Conservation (phyloP, 2,888 invertebrate genomes). For the Morpho helenor region DNA sequence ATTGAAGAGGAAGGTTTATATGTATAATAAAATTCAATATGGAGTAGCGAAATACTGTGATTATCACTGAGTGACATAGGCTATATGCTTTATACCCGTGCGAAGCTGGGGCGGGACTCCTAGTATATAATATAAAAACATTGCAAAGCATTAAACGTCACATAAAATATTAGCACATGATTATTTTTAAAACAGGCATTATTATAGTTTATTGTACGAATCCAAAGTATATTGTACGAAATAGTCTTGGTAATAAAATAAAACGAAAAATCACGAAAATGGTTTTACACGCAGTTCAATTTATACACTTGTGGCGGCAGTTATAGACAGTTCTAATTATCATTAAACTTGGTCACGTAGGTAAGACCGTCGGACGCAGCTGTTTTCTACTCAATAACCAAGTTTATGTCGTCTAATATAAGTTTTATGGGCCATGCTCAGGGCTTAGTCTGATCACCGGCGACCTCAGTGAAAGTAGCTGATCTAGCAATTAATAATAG, state of each 20-base stretch:
- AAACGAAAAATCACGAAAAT: constrained; percentile 33
- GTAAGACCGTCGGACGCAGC: constrained; percentile 26
- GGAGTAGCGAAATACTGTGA: too few species aligned
- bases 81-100: too few species aligned
- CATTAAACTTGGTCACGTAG: constrained; percentile 35
- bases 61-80: too few species aligned
- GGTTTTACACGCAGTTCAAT: constrained; percentile 29
- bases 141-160: too few species aligned
- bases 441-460: constrained; percentile 18
- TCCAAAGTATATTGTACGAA: too few species aligned
- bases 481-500: background rate
- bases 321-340: constrained; percentile 32
- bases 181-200: too few species aligned
- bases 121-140: too few species aligned
- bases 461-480: constrained; percentile 23
- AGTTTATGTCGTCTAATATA: constrained; percentile 28
- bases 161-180: too few species aligned
- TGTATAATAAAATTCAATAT: too few species aligned
- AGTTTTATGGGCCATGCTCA: constrained; percentile 25
- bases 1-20: too few species aligned
- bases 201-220: too few species aligned
- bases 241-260: constrained; percentile 27
- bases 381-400: constrained; percentile 34
- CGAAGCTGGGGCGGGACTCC: too few species aligned
- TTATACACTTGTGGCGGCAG: constrained; percentile 22